phyloP scores from a whole-genome alignment of 2,113 vertebrate genomes.

The Bos javanicus region DNA sequence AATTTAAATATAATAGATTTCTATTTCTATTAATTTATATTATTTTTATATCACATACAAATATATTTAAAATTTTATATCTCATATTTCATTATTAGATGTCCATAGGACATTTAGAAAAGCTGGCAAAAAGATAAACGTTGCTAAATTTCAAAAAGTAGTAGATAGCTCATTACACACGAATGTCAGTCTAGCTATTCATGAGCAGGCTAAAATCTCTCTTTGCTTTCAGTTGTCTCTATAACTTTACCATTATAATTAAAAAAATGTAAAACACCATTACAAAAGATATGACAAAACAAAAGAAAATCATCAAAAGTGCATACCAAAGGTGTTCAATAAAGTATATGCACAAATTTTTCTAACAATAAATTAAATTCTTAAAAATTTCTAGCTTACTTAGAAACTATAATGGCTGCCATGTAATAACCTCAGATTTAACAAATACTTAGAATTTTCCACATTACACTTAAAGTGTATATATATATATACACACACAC shows the following conservation, averaged over 20 bases:
- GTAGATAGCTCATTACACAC: neutral
- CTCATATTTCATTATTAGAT: neutral
- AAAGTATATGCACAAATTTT: neutral
- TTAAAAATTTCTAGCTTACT: rapidly evolving
- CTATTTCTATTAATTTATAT: neutral
- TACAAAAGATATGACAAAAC: neutral
- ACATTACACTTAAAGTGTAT: neutral
- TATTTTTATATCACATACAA: neutral
- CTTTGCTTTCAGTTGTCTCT: neutral
- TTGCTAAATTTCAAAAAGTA: neutral
- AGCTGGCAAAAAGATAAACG: neutral
- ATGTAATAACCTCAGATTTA: neutral
- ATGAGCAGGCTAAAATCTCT: neutral
- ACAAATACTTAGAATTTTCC: neutral
- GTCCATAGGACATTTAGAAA: neutral
- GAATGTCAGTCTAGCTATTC: slow-evolving; percentile 18
- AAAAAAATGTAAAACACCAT: neutral
- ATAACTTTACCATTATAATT: neutral
- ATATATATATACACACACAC: neutral
- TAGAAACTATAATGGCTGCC: neutral
- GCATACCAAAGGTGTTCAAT: neutral
- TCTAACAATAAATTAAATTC: neutral
- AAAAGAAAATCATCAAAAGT: neutral
- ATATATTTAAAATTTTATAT: neutral
- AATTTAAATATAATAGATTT: neutral